Percentiles rank a stretch among this genome's conserved stretches.
Evolutionary conservation across 2,797 vertebrate genomes (phyloP).

Genomic region (Poeciliopsis infans): DNA sequence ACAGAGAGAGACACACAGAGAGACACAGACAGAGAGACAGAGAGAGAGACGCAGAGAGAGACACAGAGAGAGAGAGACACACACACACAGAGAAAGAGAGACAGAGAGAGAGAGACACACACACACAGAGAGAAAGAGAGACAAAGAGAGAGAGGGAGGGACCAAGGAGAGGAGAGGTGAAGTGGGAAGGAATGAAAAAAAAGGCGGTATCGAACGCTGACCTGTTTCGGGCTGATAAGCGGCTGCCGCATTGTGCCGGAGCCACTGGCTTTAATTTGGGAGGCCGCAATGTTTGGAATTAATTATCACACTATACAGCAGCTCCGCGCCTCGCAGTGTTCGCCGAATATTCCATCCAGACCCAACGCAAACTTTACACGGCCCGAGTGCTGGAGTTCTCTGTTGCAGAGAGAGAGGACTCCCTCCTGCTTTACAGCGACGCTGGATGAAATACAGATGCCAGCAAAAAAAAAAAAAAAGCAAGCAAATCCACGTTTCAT

Average conservation of each 20-base stretch:
- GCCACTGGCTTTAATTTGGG: constrained; percentile 81
- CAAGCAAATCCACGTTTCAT: background rate
- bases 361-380: constrained; percentile 67
- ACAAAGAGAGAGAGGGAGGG: constrained; percentile 37
- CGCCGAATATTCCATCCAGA: constrained; percentile 65
- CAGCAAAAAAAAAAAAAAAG: background rate
- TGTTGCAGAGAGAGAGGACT: constrained; percentile 33
- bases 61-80: too few relatives aligned
- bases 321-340: constrained; percentile 69
- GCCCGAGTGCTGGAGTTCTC: constrained; percentile 60
- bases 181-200: constrained; percentile 58
- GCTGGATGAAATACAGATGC: constrained; percentile 53
- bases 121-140: too few relatives aligned
- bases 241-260: constrained; percentile 73
- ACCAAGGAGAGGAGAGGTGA: constrained; percentile 62
- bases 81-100: too few relatives aligned
- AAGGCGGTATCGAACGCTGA: constrained; percentile 80
- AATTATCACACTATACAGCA: constrained; percentile 79
- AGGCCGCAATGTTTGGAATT: constrained; percentile 81
- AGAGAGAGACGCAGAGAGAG: too few relatives aligned
- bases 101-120: too few relatives aligned
- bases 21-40: too few relatives aligned
- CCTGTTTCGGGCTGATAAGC: constrained; percentile 86
- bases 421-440: constrained; percentile 40
- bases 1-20: too few relatives aligned